Conservation (phyloP, 2,113 vertebrate species). For the Ancistrus triradiatus region DNA sequence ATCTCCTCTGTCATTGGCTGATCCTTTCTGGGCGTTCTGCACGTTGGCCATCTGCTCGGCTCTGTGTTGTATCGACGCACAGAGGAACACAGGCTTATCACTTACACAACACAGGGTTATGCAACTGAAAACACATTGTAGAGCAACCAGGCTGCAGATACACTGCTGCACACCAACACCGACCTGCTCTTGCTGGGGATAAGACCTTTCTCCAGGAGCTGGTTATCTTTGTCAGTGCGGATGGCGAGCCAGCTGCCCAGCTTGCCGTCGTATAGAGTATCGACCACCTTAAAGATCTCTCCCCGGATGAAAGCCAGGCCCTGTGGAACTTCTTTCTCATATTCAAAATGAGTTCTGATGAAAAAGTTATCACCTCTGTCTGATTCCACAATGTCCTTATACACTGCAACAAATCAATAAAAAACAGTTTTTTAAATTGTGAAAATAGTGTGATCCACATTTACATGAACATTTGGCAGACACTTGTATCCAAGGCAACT, state of each 20-base stretch:
- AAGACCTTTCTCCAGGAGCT: constrained; percentile 88
- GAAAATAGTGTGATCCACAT: too few species aligned
- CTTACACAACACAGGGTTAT: background rate
- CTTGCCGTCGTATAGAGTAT: constrained; percentile 94
- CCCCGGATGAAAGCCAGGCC: constrained; percentile 85
- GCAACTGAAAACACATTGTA: too few species aligned
- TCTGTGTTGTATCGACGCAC: constrained; percentile 58
- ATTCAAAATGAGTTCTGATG: constrained; percentile 95
- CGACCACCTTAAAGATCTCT: constrained; percentile 91
- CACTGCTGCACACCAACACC: background rate
- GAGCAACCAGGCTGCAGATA: background rate
- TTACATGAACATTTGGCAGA: too few species aligned
- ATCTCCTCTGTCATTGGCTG: constrained; percentile 85
- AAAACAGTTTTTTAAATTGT: too few species aligned
- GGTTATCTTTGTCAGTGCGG: constrained; percentile 77
- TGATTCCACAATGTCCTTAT: constrained; percentile 88
- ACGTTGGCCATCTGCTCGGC: constrained; percentile 96
- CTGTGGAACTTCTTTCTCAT: constrained; percentile 88
- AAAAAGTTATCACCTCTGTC: constrained; percentile 95
- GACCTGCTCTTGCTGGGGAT: constrained; percentile 98
- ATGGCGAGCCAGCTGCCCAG: constrained; percentile 93
- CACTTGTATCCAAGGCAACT: too few species aligned
- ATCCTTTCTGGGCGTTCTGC: constrained; percentile 83
- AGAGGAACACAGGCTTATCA: background rate
- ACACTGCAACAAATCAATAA: constrained; percentile 71